Conservation (phyloP, 2,113 vertebrate genomes). For the Serinus canaria region DNA sequence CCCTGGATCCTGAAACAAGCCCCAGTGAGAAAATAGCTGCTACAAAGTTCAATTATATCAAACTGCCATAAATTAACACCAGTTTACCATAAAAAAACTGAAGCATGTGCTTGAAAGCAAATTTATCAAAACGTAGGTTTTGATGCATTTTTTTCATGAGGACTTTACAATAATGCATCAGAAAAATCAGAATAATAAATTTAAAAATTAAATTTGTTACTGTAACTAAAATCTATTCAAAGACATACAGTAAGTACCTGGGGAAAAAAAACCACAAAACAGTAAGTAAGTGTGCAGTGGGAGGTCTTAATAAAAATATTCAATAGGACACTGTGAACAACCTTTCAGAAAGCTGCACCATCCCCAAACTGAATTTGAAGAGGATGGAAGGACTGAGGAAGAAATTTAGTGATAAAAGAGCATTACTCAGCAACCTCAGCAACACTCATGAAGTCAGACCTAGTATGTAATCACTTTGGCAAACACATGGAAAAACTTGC, state of each 20-base stretch:
- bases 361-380: not conserved
- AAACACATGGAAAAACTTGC: not conserved
- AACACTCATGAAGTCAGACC: not conserved
- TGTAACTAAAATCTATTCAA: not conserved
- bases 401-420: not conserved
- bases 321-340: not conserved
- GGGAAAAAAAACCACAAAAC: not conserved
- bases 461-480: not conserved
- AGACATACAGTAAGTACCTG: not conserved
- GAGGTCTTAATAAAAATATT: not conserved
- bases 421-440: not conserved
- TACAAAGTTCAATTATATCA: not conserved
- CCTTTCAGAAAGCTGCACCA: not conserved
- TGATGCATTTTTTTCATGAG: not conserved
- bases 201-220: not conserved
- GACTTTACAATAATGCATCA: not conserved
- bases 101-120: not conserved
- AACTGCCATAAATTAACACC: not conserved
- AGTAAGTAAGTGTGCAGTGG: not conserved
- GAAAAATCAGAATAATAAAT: not conserved
- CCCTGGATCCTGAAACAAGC: not conserved
- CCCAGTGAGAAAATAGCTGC: not conserved
- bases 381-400: not conserved
- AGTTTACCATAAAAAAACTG: not conserved
- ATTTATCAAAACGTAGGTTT: not conserved